Percentiles rank a stretch among this genome's conserved stretches.
phyloP scores from a whole-genome alignment of 2,113 vertebrate genomes.

The Sinocyclocheilus anophthalmus region DNA sequence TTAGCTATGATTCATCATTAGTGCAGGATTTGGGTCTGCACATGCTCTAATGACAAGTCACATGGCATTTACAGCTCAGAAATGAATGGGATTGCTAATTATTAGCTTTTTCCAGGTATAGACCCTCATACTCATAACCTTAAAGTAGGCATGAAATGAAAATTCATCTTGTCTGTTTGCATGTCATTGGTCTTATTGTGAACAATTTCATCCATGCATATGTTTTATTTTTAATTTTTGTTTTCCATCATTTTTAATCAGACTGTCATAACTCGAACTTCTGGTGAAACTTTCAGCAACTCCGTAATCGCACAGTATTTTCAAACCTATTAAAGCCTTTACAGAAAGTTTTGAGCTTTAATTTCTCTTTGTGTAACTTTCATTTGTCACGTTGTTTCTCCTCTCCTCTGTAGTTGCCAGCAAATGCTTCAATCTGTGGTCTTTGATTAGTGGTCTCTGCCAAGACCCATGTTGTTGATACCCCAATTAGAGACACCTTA shows the following conservation, averaged over 20 bases:
- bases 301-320: no score
- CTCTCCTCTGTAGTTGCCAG: neutral
- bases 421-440: constrained; percentile 42
- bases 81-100: neutral
- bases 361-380: neutral
- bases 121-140: no score
- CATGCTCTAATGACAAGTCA: neutral
- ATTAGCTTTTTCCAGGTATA: neutral
- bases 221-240: no score
- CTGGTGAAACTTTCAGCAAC: no score
- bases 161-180: no score
- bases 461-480: constrained; percentile 78
- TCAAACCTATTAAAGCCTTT: neutral
- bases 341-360: neutral
- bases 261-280: no score
- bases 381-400: neutral
- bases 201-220: no score
- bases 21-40: neutral
- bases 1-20: neutral
- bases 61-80: neutral
- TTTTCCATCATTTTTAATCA: no score
- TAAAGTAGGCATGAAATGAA: no score
- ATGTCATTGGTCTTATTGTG: no score
- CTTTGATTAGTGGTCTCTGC: constrained; percentile 71
- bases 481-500: constrained; percentile 82